Evolutionary conservation across 2,888 invertebrate genomes (phyloP).

Genomic region (Mesopsocus fuscifrons): DNA sequence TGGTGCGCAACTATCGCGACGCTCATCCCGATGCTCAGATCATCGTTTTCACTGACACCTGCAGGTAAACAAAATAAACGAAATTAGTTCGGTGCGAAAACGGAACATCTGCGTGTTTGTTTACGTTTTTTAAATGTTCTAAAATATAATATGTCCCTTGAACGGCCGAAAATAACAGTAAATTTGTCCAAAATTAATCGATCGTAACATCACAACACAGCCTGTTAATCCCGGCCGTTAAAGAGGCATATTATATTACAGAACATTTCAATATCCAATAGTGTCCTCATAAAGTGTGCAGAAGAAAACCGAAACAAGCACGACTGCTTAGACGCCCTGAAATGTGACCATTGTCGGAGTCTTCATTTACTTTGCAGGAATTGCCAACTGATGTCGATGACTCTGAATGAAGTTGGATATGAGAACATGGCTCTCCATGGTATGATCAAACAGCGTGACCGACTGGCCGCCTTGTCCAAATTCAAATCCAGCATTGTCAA

Average conservation of each 20-base stretch:
- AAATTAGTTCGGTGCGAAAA: conserved; percentile 12
- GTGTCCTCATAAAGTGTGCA: too few relatives aligned
- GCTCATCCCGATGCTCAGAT: conserved; percentile 59
- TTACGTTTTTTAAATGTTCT: neutral
- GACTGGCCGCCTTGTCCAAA: conserved; percentile 63
- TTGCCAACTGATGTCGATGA: conserved; percentile 80
- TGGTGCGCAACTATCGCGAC: conserved; percentile 53
- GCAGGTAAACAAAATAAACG: conserved; percentile 45
- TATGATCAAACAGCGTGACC: conserved; percentile 73
- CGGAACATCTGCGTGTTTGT: neutral
- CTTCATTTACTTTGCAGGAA: too few relatives aligned
- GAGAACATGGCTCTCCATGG: conserved; percentile 84
- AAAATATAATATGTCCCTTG: conserved; percentile 9
- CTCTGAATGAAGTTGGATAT: conserved; percentile 70
- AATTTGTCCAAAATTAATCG: too few relatives aligned
- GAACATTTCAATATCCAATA: too few relatives aligned
- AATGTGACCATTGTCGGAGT: too few relatives aligned
- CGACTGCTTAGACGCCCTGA: too few relatives aligned
- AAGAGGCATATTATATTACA: too few relatives aligned
- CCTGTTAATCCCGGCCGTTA: too few relatives aligned
- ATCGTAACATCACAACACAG: too few relatives aligned
- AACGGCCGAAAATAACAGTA: too few relatives aligned
- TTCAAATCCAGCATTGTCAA: conserved; percentile 79
- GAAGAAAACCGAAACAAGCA: too few relatives aligned
- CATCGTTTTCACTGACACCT: conserved; percentile 90